phyloP scores from a whole-genome alignment of 2,113 vertebrate genomes.

The Mirza zaza region DNA sequence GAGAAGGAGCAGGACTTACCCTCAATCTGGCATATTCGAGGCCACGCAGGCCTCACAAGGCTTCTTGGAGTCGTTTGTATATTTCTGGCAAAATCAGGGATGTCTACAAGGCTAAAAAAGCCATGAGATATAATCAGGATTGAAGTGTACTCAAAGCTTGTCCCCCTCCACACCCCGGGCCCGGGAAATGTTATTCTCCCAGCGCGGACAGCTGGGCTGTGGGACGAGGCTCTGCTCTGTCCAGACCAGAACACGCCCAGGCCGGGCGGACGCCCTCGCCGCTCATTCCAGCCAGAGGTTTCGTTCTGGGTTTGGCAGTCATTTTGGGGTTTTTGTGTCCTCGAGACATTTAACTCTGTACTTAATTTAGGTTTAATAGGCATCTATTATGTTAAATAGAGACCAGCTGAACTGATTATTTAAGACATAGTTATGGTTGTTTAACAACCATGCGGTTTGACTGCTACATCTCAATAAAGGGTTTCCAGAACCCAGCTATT shows the following conservation, averaged over 20 bases:
- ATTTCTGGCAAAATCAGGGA: not conserved
- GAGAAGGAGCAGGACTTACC: not conserved
- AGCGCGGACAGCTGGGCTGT: not conserved
- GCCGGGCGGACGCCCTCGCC: not conserved
- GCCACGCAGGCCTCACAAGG: not conserved
- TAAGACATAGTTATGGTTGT: conserved; percentile 82
- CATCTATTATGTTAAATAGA: conserved; percentile 86
- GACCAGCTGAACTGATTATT: conserved; percentile 87
- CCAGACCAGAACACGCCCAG: not conserved
- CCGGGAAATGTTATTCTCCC: not conserved
- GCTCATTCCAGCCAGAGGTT: conserved; percentile 70
- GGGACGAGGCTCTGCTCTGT: accelerated
- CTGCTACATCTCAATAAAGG: conserved; percentile 83
- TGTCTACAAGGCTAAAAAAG: conserved; percentile 36
- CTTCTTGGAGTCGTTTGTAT: not conserved
- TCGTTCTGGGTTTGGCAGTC: conserved; percentile 81
- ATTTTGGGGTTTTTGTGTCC: conserved; percentile 77
- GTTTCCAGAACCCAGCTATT: conserved; percentile 71
- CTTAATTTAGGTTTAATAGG: conserved; percentile 87
- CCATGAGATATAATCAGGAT: not conserved
- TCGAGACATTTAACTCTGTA: conserved; percentile 84
- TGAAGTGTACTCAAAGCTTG: conserved; percentile 24
- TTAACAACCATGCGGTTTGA: conserved; percentile 84
- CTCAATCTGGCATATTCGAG: not conserved
- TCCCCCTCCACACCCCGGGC: not conserved